These are phyloP conservation scores for Bubo scandiacus DNA, from an alignment of 2,113 vertebrate genomes.

Conservation along the genomic window DNA sequence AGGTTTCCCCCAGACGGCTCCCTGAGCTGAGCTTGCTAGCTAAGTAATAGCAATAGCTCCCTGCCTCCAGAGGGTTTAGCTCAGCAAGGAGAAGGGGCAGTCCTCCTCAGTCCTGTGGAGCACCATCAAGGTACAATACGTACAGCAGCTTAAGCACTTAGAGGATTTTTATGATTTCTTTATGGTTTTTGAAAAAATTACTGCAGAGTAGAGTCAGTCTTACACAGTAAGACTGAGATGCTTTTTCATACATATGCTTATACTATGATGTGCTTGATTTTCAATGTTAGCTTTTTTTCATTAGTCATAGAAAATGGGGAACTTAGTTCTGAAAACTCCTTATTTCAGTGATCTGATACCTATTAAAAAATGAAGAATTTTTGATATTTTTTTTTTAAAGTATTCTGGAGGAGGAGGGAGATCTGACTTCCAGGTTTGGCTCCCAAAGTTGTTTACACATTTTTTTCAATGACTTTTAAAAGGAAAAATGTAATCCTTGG, in stretches of 20 bases:
- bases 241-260: background rate
- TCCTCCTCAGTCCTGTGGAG: background rate
- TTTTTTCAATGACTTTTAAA: background rate
- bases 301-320: background rate
- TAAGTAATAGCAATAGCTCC: too few relatives aligned
- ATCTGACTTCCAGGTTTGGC: background rate
- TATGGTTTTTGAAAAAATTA: background rate
- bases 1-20: background rate
- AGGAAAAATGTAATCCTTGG: background rate
- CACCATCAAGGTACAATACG: too few relatives aligned
- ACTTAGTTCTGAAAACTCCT: background rate
- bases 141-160: background rate
- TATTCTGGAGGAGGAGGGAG: background rate
- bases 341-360: background rate
- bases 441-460: background rate
- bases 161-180: background rate
- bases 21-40: background rate
- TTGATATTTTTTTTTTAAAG: background rate
- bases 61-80: background rate
- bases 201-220: background rate
- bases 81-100: background rate
- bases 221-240: background rate
- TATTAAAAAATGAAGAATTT: background rate
- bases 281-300: background rate
- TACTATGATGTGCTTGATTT: background rate